phyloP scores from a whole-genome alignment of 2,888 invertebrate genomes.

The Schizaphis graminum region DNA sequence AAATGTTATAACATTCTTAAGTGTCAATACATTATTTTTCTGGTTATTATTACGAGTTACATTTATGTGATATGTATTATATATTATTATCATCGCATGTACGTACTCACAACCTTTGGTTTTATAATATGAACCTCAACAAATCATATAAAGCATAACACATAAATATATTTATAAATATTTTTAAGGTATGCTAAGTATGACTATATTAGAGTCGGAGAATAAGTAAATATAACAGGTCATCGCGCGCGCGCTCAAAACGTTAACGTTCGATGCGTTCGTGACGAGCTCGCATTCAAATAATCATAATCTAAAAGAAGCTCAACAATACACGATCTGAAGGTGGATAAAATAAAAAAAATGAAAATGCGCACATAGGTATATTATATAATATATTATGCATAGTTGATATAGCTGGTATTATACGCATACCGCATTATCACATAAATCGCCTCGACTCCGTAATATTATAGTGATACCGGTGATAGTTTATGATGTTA shows the following conservation, averaged over 20 bases:
- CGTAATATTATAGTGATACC: slow-evolving; percentile 34
- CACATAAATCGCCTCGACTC: slow-evolving; percentile 49
- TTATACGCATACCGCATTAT: slow-evolving; percentile 10
- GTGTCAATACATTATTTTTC: too few relatives aligned
- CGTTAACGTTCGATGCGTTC: slow-evolving; percentile 29
- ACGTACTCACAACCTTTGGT: neutral
- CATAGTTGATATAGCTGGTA: neutral
- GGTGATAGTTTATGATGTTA: slow-evolving; percentile 46
- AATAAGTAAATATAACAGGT: slow-evolving; percentile 20
- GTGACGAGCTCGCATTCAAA: slow-evolving; percentile 60
- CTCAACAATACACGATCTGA: slow-evolving; percentile 20
- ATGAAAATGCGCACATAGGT: neutral
- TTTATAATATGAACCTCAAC: neutral
- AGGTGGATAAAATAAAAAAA: slow-evolving; percentile 30
- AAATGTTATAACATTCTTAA: too few relatives aligned
- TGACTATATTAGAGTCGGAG: neutral
- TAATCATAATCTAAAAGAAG: slow-evolving; percentile 44
- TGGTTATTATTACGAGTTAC: too few relatives aligned
- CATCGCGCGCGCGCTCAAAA: neutral
- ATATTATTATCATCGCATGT: neutral
- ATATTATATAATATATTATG: neutral
- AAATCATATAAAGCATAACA: neutral
- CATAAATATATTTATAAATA: neutral
- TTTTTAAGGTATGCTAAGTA: neutral
- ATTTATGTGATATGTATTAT: too few relatives aligned